Evolutionary conservation across 37 sponge, comb jelly and placozoan genomes (phyloP).

Genomic region (Theonella swinhoei): DNA sequence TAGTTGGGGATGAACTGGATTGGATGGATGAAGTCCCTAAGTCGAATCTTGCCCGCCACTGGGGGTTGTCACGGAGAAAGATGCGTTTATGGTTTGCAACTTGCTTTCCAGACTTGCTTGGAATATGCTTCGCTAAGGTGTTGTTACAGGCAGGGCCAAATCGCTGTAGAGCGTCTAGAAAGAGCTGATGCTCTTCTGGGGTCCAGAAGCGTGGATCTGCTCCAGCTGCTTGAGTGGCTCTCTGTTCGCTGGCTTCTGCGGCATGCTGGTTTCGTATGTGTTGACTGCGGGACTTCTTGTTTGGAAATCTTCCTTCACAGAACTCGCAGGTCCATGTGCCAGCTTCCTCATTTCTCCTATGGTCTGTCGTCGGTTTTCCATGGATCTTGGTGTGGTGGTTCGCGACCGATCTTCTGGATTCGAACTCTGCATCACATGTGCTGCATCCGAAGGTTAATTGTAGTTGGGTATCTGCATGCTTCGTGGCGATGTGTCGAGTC

Average conservation of each 20-base stretch:
- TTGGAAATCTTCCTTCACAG: not conserved
- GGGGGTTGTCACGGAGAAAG: not conserved
- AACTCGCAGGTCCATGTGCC: conserved; percentile 11
- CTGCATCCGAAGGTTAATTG: not conserved
- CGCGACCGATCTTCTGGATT: not conserved
- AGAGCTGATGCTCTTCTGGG: not conserved
- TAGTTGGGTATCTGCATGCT: not conserved
- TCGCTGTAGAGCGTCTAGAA: not conserved
- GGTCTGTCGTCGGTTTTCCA: not conserved
- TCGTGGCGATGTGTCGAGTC: not conserved
- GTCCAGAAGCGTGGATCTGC: not conserved
- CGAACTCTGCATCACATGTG: not conserved
- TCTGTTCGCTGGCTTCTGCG: not conserved
- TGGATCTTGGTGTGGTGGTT: not conserved
- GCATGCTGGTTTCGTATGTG: conserved; percentile 5
- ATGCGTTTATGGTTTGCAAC: conserved; percentile 2
- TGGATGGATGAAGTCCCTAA: too few relatives aligned
- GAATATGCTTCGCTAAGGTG: not conserved
- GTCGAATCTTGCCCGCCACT: not conserved
- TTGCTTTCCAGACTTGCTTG: not conserved
- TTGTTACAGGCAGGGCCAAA: not conserved
- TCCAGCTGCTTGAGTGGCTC: not conserved
- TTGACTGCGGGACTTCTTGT: not conserved
- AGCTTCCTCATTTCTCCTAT: not conserved
- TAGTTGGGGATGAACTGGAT: not conserved